Base-by-base conservation (phyloP, 2,797 vertebrate species). In the Selene dorsalis region DNA sequence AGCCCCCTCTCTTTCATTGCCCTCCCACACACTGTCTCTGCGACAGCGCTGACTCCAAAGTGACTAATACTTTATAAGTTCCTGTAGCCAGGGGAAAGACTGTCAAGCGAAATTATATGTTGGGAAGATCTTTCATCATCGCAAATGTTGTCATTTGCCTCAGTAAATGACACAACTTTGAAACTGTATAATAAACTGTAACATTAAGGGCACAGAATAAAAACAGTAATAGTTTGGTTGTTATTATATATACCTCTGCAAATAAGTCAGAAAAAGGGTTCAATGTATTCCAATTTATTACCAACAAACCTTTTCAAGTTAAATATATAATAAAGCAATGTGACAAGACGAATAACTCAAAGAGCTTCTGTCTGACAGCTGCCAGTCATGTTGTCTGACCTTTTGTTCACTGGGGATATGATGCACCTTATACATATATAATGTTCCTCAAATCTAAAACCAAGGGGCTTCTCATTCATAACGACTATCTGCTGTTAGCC, bases 31-130 rank as follows among this genome's bases (percentile, higher is more conserved):
- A 78, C 72, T 69, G 88, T 90, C 84, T 84, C 67, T 58, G 80
- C 82, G 16, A 13, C 70, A 53, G 75, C 22, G 3, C 65, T 1
- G 43, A 73, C 79, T 84, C 79, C 77, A 66, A 87, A 86, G 77
- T 89, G 88, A 92, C 87, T 90, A 91, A 90, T 86, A 79, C 87
- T 90, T 89, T 82, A 85, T 88, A 90, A 90, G 73, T 87, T 87
- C 61, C 78, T 63, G 61, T 80, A 78, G 89, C 92, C 84, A 80
- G 84, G 80, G 88, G 87, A 85, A 75, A 87, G 88, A 65, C 85
- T 90, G 88, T 90, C 88, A 90, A 79, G 74, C 56, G 3, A 84
- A 90, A 90, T 92, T 84, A 89, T 60, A 85, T 7, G 71, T 85
- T 78, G 66, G 73, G 71, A 75, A 82, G 62, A 89, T 83, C 84